These are phyloP conservation scores for Chromobotia macracanthus DNA, from an alignment of 2,797 vertebrate species.

Conservation along the genomic window DNA sequence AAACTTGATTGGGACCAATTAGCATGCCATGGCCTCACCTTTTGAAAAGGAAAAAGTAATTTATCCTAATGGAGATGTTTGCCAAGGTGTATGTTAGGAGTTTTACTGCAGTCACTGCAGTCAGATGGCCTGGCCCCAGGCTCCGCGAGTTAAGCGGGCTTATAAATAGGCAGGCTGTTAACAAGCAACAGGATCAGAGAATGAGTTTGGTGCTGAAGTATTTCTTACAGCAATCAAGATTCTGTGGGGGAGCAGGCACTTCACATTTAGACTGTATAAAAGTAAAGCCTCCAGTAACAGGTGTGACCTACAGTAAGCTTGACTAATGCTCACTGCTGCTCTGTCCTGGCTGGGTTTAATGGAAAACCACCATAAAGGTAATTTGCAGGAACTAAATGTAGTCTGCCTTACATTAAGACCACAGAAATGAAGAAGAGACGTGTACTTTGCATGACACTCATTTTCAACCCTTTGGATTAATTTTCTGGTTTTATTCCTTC, in stretches of 20 bases:
- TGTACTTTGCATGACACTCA: slow-evolving; percentile 21
- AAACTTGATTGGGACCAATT: slow-evolving; percentile 67
- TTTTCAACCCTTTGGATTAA: slow-evolving; percentile 15
- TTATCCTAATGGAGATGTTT: slow-evolving; percentile 58
- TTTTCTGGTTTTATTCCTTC: slow-evolving; percentile 9
- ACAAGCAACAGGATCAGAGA: slow-evolving; percentile 57
- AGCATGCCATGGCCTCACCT: slow-evolving; percentile 59
- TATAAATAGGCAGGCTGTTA: slow-evolving; percentile 61
- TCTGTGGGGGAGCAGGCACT: slow-evolving; percentile 53
- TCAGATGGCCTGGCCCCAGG: slow-evolving; percentile 48
- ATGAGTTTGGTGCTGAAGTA: slow-evolving; percentile 50
- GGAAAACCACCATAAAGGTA: slow-evolving; percentile 48
- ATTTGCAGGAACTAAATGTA: slow-evolving; percentile 51
- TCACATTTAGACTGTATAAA: slow-evolving; percentile 59
- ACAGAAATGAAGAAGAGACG: slow-evolving; percentile 27
- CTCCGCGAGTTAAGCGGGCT: slow-evolving; percentile 53
- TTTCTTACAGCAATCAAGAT: slow-evolving; percentile 56
- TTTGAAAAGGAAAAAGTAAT: slow-evolving; percentile 62
- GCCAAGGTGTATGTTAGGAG: slow-evolving; percentile 57
- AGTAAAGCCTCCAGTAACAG: slow-evolving; percentile 59
- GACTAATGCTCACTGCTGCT: slow-evolving; percentile 56
- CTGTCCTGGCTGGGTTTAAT: slow-evolving; percentile 37
- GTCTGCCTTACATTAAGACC: slow-evolving; percentile 36
- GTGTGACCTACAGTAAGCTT: slow-evolving; percentile 59
- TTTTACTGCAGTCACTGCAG: slow-evolving; percentile 56